Evolutionary conservation across 2,797 vertebrate species (phyloP).

Genomic region (Semotilus atromaculatus): DNA sequence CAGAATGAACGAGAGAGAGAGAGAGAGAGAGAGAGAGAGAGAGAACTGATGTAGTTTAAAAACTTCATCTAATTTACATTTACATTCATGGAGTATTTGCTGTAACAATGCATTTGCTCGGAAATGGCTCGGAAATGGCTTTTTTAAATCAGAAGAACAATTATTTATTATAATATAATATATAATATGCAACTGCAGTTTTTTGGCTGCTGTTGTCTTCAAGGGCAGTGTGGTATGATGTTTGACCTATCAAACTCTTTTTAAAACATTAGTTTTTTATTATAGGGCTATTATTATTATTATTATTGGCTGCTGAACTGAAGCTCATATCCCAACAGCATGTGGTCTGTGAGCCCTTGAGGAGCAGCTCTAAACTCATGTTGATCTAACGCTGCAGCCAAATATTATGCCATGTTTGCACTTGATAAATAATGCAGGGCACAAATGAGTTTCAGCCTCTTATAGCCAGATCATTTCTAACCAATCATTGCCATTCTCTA

Average conservation of each 20-base stretch:
- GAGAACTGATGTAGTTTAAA: too few relatives aligned
- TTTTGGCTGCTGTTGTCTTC: background rate
- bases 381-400: background rate
- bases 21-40: background rate
- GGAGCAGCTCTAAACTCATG: constrained; percentile 13
- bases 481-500: constrained; percentile 8
- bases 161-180: background rate
- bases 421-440: constrained; percentile 14
- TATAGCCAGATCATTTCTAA: background rate
- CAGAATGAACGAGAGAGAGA: constrained; percentile 12
- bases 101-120: too few relatives aligned
- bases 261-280: background rate
- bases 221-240: background rate
- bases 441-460: constrained; percentile 25
- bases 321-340: constrained; percentile 18
- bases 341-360: constrained; percentile 7
- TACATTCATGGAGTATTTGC: too few relatives aligned
- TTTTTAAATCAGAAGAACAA: too few relatives aligned
- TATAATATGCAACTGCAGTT: background rate
- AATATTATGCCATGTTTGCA: constrained; percentile 21
- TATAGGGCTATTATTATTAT: background rate
- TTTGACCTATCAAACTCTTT: background rate
- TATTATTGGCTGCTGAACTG: background rate
- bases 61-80: too few relatives aligned
- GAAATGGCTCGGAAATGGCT: too few relatives aligned